Percentiles rank a stretch among this genome's conserved stretches.
Conservation (phyloP, 2,888 invertebrate genomes). For the Tenthredo mesomela region DNA sequence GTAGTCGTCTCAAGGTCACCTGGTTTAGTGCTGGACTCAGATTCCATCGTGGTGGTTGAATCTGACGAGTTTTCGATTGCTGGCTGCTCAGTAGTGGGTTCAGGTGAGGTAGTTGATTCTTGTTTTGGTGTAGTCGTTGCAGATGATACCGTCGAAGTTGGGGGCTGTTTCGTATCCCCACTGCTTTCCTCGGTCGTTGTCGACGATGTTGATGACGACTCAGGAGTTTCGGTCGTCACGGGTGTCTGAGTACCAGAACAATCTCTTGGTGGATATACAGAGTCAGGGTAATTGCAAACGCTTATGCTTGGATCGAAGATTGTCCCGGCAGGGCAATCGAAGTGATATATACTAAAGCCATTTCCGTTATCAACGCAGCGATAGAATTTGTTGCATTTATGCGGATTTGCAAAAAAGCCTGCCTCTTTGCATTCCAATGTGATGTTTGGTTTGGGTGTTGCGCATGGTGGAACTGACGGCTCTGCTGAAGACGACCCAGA, state of each 20-base stretch:
- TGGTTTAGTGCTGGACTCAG: slow-evolving; percentile 46
- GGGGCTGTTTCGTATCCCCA: slow-evolving; percentile 32
- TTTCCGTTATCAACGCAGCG: slow-evolving; percentile 84
- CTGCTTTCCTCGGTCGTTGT: slow-evolving; percentile 31
- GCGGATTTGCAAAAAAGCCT: slow-evolving; percentile 83
- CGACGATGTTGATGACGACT: slow-evolving; percentile 23
- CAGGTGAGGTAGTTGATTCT: slow-evolving; percentile 55
- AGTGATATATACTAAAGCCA: slow-evolving; percentile 83
- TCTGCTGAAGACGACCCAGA: slow-evolving; percentile 46
- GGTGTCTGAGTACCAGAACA: slow-evolving; percentile 57
- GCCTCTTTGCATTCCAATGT: slow-evolving; percentile 79
- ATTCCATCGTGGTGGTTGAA: slow-evolving; percentile 34
- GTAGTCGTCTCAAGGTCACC: slow-evolving; percentile 21
- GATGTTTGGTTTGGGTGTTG: slow-evolving; percentile 64
- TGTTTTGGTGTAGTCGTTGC: slow-evolving; percentile 46
- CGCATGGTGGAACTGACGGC: slow-evolving; percentile 59
- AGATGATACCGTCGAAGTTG: slow-evolving; percentile 39
- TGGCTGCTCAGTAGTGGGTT: slow-evolving; percentile 43
- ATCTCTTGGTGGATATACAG: slow-evolving; percentile 81
- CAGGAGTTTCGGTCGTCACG: slow-evolving; percentile 3
- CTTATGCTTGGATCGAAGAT: slow-evolving; percentile 85
- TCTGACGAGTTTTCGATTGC: slow-evolving; percentile 37
- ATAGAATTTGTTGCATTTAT: slow-evolving; percentile 84
- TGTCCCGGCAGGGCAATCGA: slow-evolving; percentile 85
- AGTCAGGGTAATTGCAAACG: slow-evolving; percentile 85